Base-by-base conservation (phyloP, 2,888 invertebrate genomes). In the Drosophila prostipennis region DNA sequence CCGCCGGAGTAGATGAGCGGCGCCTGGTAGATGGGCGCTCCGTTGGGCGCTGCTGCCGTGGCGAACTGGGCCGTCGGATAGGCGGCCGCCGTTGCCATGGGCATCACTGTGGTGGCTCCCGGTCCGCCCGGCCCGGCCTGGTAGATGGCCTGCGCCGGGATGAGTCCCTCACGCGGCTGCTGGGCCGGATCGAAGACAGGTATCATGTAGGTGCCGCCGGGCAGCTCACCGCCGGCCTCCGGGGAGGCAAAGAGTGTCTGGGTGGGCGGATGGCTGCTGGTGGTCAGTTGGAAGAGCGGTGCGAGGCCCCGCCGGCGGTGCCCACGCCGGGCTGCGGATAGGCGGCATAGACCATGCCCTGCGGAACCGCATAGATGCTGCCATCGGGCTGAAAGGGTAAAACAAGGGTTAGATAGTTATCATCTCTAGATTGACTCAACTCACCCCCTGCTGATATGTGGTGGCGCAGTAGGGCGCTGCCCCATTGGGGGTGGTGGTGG, bases 381-480 rank as follows among this genome's bases (percentile, higher is more conserved):
- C 92, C 92, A 84, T 92, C 92, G 80, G 90, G 91, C 92, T 92
- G 63, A 3, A 48, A 10, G 5, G 43, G 7, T 5, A 8, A 34
- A 16, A 39, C 16, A 42, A 36, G 16, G 5, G 1, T 37, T 19
- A 53, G 11, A 13, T 13, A 0, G 13, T n/a, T n/a, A n/a, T n/a
- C n/a, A n/a, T n/a, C n/a, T n/a, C n/a, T n/a, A n/a, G n/a, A n/a
- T n/a, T n/a, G 19, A 19, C 23, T 23, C 23, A 23, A 26, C 89
- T 81, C 69, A 92, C 92, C 87, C 88, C 92, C 83, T 91, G 92
- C 82, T 92, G 92, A 92, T 92, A 92, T 91, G 92, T 90, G 67
- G 92, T 89, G 75, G 91, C 80, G 76, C 91, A 89, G 76, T 92
- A 91, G 63, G 90, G 90, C 74, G 89, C 76, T 40, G 89, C 86